These are phyloP conservation scores for Myotis planiceps DNA, from an alignment of 2,797 vertebrate genomes.

Conservation along the genomic window DNA sequence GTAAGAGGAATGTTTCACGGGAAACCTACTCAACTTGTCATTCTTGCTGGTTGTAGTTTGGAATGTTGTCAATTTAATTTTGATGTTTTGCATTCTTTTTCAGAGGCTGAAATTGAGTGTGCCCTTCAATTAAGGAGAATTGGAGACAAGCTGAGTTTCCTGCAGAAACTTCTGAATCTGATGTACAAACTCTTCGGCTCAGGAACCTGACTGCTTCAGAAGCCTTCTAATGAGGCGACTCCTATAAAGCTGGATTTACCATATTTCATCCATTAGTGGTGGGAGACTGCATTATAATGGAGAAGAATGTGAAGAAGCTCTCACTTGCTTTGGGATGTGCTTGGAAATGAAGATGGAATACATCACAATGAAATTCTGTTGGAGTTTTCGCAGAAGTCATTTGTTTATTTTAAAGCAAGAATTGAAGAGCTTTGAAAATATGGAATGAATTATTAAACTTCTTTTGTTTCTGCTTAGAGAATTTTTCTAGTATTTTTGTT, in stretches of 20 bases:
- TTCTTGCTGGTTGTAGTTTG: background rate
- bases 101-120: conserved; percentile 81
- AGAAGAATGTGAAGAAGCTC: background rate
- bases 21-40: background rate
- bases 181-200: conserved; percentile 82
- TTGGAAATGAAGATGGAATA: background rate
- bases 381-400: background rate
- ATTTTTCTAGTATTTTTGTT: conserved; percentile 6
- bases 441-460: background rate
- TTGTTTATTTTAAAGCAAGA: conserved; percentile 21
- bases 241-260: background rate
- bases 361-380: background rate
- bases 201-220: conserved; percentile 67
- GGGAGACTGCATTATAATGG: background rate
- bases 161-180: conserved; percentile 85
- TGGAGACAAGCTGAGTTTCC: conserved; percentile 85
- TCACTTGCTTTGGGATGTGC: background rate
- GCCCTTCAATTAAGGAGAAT: conserved; percentile 81
- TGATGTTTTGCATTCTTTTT: conserved; percentile 19
- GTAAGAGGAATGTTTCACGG: background rate
- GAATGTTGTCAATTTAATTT: background rate
- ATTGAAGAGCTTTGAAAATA: background rate
- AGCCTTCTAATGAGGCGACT: background rate
- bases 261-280: background rate
- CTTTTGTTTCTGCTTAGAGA: conserved; percentile 38